A percentile compares a stretch with the other conserved stretches of the same genome.
These are phyloP conservation scores for Drosophila orosa DNA, from an alignment of 1,140 invertebrate genomes.

Conservation along the genomic window DNA sequence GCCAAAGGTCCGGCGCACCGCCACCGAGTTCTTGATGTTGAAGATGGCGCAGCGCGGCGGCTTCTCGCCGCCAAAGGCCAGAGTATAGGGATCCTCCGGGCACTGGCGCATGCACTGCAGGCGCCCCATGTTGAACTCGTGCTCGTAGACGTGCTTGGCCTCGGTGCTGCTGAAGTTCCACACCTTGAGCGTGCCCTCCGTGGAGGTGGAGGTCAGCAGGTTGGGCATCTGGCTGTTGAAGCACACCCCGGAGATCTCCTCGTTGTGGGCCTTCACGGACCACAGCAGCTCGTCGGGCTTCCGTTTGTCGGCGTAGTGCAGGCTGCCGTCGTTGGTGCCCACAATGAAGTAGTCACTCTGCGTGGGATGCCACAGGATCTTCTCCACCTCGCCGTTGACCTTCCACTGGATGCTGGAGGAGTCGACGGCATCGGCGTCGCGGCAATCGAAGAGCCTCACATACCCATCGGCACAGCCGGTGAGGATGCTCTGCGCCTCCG, in stretches of 20 bases:
- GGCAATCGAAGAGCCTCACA: conserved; percentile 92
- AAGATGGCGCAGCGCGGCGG: conserved; percentile 91
- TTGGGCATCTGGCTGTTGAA: conserved; percentile 74
- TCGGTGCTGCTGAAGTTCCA: conserved; percentile 77
- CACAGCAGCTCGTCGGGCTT: conserved; percentile 89
- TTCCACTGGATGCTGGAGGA: conserved; percentile 88
- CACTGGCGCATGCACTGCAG: conserved; percentile 90
- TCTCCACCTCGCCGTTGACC: conserved; percentile 93
- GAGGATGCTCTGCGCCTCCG: conserved; percentile 91
- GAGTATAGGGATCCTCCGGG: conserved; percentile 92
- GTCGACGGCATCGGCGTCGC: conserved; percentile 85
- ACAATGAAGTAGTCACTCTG: conserved; percentile 85
- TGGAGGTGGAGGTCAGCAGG: conserved; percentile 74
- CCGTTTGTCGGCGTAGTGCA: conserved; percentile 92
- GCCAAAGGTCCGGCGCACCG: conserved; percentile 85
- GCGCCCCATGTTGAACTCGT: conserved; percentile 88
- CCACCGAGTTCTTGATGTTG: conserved; percentile 88
- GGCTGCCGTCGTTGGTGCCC: conserved; percentile 91
- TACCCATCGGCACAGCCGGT: conserved; percentile 89
- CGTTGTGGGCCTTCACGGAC: conserved; percentile 91
- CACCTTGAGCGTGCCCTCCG: conserved; percentile 77
- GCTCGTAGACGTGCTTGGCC: conserved; percentile 86
- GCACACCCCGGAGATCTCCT: conserved; percentile 90
- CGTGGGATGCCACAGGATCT: conserved; percentile 91
- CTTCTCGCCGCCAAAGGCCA: conserved; percentile 93